Evolutionary conservation across 2,888 invertebrate genomes (phyloP), one percentile per base, ranked within the genome.

Genomic region (Augiades crinisus): DNA sequence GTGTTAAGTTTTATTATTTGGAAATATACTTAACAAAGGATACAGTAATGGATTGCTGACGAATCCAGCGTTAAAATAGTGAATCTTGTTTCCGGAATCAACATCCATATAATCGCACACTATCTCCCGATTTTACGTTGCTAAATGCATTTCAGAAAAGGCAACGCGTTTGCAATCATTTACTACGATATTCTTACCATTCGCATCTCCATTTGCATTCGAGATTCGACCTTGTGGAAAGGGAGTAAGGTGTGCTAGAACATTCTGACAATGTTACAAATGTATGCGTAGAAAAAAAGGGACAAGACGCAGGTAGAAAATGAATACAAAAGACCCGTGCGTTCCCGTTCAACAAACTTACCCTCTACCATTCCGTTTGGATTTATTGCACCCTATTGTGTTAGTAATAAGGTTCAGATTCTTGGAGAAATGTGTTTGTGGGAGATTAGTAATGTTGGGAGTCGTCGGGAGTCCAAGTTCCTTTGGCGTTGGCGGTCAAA

Each of bases 261-360:
- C 38, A 55, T 33, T 45, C 14, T 55, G 36, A 58, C 53, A 16
- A 2, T 30, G 30, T 8, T 50, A 36, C 36, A 3, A 58, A 54
- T 62, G 61, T 71, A 71, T 64, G 62, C 61, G 56, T 65, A 67
- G 54, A 74, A 72, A 80, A 80, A 86, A 83, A 84, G 73, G 83
- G 81, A 76, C 77, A 65, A 70, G 67, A 66, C 77, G 73, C 89
- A 88, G 89, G 88, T 88, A 88, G 78, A 81, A 73, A 78, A 70
- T 71, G 72, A 77, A 78, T 76, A 83, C 81, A 83, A 85, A 82
- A 78, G 82, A 81, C 74, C 64, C 69, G 68, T 74, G 75, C 76
- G 76, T 72, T 72, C 73, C 67, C 68, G 57, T 52, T 57, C 22
- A 31, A 55, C 60, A 53, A 55, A 53, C 21, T 21, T 41, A 37